Conservation (phyloP, 2,113 vertebrate species). For the Prochilodus magdalenae region DNA sequence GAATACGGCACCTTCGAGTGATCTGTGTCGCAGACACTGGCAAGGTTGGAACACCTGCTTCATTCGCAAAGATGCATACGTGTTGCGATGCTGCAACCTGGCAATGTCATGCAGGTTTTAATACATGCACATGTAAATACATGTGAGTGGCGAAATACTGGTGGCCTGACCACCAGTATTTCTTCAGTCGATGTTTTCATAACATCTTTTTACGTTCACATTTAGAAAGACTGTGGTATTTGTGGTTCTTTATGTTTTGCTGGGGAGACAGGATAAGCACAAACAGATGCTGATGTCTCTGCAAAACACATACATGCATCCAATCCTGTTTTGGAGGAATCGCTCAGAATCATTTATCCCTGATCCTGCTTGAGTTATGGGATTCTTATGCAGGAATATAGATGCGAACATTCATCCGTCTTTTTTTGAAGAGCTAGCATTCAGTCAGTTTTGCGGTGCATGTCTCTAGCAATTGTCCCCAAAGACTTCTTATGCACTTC, state of each 20-base stretch:
- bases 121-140: conserved; percentile 27
- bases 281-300: no score
- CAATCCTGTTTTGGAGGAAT: background rate
- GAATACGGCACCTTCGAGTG: background rate
- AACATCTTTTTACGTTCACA: background rate
- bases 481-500: background rate
- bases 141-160: conserved; percentile 4
- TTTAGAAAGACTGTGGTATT: background rate
- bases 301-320: background rate
- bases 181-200: conserved; percentile 9
- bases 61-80: background rate
- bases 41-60: background rate
- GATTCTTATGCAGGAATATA: background rate
- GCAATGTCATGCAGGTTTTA: background rate
- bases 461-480: background rate
- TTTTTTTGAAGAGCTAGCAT: background rate
- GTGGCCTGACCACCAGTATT: background rate
- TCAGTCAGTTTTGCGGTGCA: background rate
- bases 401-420: background rate
- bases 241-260: background rate
- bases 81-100: conserved; percentile 2
- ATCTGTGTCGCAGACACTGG: conserved; percentile 25
- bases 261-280: background rate
- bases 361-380: background rate
- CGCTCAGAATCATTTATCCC: background rate